These are phyloP conservation scores for Rhinichthys klamathensis DNA, from an alignment of 2,113 vertebrate species.

Conservation along the genomic window DNA sequence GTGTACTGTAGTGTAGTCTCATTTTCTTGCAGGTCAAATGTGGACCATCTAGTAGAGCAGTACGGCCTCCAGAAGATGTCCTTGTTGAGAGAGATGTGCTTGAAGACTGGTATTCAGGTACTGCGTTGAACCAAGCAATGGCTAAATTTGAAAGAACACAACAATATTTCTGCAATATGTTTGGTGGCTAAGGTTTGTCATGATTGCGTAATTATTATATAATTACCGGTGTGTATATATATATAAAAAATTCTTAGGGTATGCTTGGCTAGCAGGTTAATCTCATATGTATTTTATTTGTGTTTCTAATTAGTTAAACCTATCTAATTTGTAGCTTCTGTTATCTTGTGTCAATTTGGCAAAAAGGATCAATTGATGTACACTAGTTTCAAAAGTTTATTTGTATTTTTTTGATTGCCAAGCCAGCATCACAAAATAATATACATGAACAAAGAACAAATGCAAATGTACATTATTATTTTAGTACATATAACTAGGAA, in stretches of 20 bases:
- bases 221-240: too few relatives aligned
- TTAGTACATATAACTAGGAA: background rate
- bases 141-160: background rate
- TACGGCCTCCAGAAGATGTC: conserved; percentile 79
- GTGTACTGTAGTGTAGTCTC: too few relatives aligned
- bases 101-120: conserved; percentile 84
- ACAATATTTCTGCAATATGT: background rate
- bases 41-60: conserved; percentile 76
- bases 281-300: too few relatives aligned
- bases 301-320: too few relatives aligned
- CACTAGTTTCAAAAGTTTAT: too few relatives aligned
- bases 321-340: too few relatives aligned
- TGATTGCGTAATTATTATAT: too few relatives aligned
- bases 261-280: background rate
- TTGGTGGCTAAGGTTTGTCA: too few relatives aligned
- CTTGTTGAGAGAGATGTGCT: conserved; percentile 81
- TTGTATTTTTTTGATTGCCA: background rate
- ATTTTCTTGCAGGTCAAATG: conserved; percentile 68
- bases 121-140: background rate
- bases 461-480: background rate
- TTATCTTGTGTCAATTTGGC: too few relatives aligned
- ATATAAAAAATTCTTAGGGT: background rate
- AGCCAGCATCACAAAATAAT: background rate
- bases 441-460: background rate
- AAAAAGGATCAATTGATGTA: too few relatives aligned